Base-by-base conservation (phyloP, 2,888 invertebrate genomes). In the Archips xylosteana region DNA sequence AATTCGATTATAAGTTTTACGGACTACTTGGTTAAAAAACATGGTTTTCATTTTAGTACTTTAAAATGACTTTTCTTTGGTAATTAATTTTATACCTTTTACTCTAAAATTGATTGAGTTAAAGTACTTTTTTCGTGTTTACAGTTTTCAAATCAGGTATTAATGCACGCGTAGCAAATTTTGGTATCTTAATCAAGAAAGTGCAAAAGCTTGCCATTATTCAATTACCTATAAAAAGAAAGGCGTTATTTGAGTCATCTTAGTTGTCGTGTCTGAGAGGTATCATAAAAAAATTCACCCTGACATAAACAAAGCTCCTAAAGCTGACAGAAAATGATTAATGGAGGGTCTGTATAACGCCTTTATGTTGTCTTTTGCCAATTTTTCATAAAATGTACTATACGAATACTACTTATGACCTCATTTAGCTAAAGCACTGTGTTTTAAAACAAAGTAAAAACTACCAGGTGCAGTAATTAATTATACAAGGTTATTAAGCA, bases 301-400 rank as follows among this genome's bases (percentile, higher is more conserved):
- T 62, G 69, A 51, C 69, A 62, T 69, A 69, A 69, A 69, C 69
- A 88, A 85, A 83, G 82, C 77, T 78, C 78, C 77, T 79, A 79
- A 82, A 83, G 82, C 86, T 87, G 88, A 86, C 87, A 81, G 83
- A 80, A 81, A 82, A 83, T 86, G 87, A 89, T 89, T 89, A 88
- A 89, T 88, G 84, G 69, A 82, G 85, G 84, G 82, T 79, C 71
- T 75, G 78, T 75, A 70, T 62, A 75, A 71, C 75, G 76, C 84
- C 81, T 86, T 88, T 88, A 86, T 88, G 80, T 78, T 82, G 85
- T 84, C 85, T 61, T 51, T 62, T 69, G 62, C 61, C 61, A 62
- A 51, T 42, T 66, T 66, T 65, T 51, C 12, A 49, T 15, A 36
- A 64, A 49, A 47, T 47, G 47, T 13, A 23, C 13, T 32, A 57